Evolutionary conservation across 2,888 invertebrate species (phyloP), one percentile per base, ranked within the genome.

Genomic region (Chrysina gloriosa): DNA sequence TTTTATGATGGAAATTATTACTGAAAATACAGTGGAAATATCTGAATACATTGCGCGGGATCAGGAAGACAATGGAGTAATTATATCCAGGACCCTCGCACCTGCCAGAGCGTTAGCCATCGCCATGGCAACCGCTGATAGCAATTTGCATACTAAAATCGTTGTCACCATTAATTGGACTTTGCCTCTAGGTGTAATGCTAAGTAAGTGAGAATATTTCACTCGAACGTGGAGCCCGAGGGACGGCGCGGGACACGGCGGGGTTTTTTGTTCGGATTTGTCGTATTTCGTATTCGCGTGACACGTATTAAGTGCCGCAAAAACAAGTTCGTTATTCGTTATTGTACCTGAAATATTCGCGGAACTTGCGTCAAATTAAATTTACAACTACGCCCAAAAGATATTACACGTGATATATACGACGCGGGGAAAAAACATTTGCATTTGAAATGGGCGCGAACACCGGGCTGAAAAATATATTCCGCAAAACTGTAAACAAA

Each of bases 61-160:
- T 68, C 65, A 65, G 65, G 42, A 65, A 78, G 80, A 81, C 80
- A 81, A 82, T 81, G 76, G 79, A 78, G 79, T 80, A 80, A 80
- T 81, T 79, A 79, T 75, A 76, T 74, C 70, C 71, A 75, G 78
- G 78, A 78, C 79, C 75, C 74, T 74, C 75, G 42, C 58, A 76
- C 76, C 77, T 76, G 77, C 70, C 74, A 73, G 71, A 71, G 72
- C 72, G 72, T 70, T 72, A 72, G 72, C 72, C 70, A 76, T 78
- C 69, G 70, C 74, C 76, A 77, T 78, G 70, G 78, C 73, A 76
- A 79, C 79, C 72, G 72, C 75, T 74, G 77, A 76, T 76, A 73
- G 75, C 78, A 79, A 79, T 79, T 79, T 79, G 77, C 79, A 79
- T 79, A 78, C 76, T 79, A 78, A 78, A 79, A 78, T 78, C 78